Evolutionary conservation across 1,140 invertebrate species (phyloP).

Genomic region (Camponotus pennsylvanicus): DNA sequence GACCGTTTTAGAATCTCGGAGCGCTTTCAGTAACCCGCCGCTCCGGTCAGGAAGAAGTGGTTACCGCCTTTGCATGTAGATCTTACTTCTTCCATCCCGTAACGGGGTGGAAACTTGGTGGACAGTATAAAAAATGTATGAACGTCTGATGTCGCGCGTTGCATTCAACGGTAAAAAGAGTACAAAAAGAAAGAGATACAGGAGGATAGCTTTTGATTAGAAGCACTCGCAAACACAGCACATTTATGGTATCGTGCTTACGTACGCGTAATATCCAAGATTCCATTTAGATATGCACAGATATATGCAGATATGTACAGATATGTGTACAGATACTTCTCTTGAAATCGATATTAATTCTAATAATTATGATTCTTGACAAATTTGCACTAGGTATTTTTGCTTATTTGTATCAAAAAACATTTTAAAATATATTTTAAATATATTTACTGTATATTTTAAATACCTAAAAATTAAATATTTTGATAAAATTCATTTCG

Average conservation of each 20-base stretch:
- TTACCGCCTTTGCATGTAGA: constrained; percentile 66
- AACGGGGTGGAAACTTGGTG: constrained; percentile 66
- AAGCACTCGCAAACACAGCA: neutral
- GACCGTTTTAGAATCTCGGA: constrained; percentile 68
- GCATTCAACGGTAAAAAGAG: constrained; percentile 27
- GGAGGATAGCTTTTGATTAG: neutral
- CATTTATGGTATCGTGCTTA: constrained; percentile 1
- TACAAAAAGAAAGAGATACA: constrained; percentile 22
- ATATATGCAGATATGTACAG: neutral
- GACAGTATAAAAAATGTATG: constrained; percentile 67
- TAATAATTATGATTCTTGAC: neutral
- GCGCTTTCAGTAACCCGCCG: constrained; percentile 70
- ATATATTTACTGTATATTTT: neutral
- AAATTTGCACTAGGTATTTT: neutral
- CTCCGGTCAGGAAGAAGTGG: constrained; percentile 67
- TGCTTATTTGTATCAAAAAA: no score
- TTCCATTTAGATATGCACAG: no score
- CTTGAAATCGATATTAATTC: neutral
- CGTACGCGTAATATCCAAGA: neutral
- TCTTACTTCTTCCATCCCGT: constrained; percentile 41
- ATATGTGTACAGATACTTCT: neutral
- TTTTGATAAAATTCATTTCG: neutral
- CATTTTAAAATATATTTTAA: neutral
- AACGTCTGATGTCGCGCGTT: neutral
- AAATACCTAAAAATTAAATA: neutral